Conservation (phyloP, 2,888 invertebrate genomes). For the Eubasilissa splendida region DNA sequence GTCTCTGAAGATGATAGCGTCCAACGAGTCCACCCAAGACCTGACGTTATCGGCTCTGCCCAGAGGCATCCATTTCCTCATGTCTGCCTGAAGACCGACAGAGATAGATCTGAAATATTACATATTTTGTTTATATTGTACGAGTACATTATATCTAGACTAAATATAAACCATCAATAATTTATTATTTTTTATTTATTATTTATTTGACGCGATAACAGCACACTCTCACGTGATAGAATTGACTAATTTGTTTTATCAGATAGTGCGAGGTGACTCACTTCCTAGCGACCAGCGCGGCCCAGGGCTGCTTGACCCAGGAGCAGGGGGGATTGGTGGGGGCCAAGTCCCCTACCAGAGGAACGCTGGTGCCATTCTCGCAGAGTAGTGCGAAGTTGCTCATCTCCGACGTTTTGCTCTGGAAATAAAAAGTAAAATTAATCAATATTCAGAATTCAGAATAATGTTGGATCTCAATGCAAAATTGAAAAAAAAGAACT, state of each 20-base stretch:
- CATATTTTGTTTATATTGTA: too few species aligned
- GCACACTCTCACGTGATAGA: too few species aligned
- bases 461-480: too few species aligned
- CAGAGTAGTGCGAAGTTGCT: constrained; percentile 76
- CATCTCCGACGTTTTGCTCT: constrained; percentile 59
- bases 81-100: background rate
- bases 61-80: constrained; percentile 63
- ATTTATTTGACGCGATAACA: too few species aligned
- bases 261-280: constrained; percentile 61
- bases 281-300: constrained; percentile 72
- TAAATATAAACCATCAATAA: too few species aligned
- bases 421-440: background rate
- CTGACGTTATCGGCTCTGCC: constrained; percentile 62
- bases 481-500: too few species aligned
- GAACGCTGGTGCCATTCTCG: constrained; percentile 74
- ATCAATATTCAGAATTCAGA: too few species aligned
- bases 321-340: constrained; percentile 68
- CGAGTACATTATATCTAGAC: too few species aligned
- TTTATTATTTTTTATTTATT: too few species aligned
- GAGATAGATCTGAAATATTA: background rate
- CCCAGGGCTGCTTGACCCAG: constrained; percentile 77
- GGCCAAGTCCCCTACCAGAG: constrained; percentile 65
- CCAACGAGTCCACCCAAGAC: constrained; percentile 65
- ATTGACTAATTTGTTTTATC: too few species aligned
- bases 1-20: constrained; percentile 62